Evolutionary conservation across 2,113 vertebrate species (phyloP), one percentile per base, ranked within the genome.

Genomic region (Rhadina sibilatrix): DNA sequence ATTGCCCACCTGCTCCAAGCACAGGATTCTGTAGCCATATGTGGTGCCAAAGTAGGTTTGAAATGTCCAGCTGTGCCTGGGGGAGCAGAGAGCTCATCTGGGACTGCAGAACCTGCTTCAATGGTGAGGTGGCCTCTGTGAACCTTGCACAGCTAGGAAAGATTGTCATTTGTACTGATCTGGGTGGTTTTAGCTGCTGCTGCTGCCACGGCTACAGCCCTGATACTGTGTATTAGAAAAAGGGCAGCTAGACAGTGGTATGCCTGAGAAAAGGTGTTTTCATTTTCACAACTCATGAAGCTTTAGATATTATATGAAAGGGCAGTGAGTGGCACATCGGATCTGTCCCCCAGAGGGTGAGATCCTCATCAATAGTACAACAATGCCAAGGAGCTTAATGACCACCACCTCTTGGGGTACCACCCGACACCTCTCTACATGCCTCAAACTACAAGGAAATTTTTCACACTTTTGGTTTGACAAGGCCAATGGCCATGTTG

Each of bases 1-100:
- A 33, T 35, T 12, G 2, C 27, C 6, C 8, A 17, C 11, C 21
- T 38, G 20, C 54, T 80, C 59, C 38, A 15, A 53, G 28, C 25
- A 65, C 2, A 1, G 37, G 33, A 52, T 2, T 1, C 25, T 38
- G 37, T 33, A 46, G 46, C 42, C 2, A 0, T 24, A 25, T 0
- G 0, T 42, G 25, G 28, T 75, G 44, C 35, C 2, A 2, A 44
- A 72, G 31, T 6, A 38, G 69, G 14, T 89, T 53, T 76, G 75
- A 75, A 84, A 79, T 60, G 27, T 18, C 20, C 38, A 35, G 50
- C 21, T 56, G 8, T 40, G 37, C 61, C 47, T 25, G 38, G 7
- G 20, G 61, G 31, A 69, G 25, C 37, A 52, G 52, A 92, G 13
- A 46, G 37, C 22, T 68, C 65, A 46, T 25, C 27, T 44, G 16